phyloP scores from a whole-genome alignment of 2,797 vertebrate species.

The Acanthurus lineatus region DNA sequence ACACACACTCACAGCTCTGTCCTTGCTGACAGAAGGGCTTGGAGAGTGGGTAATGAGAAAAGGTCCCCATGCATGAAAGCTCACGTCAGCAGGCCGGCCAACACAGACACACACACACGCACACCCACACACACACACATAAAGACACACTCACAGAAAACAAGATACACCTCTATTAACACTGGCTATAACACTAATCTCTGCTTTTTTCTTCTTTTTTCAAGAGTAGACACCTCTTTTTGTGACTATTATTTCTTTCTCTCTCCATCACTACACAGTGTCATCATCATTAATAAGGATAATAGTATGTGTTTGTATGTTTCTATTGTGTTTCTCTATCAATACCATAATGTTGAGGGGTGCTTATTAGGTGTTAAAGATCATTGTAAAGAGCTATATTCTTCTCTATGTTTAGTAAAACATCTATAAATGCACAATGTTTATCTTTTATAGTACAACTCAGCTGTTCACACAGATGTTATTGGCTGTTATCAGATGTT shows the following conservation, averaged over 20 bases:
- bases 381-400: neutral
- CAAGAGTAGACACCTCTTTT: neutral
- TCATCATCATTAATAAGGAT: neutral
- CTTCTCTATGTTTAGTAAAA: neutral
- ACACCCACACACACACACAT: slow-evolving; percentile 9
- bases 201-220: neutral
- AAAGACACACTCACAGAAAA: no score
- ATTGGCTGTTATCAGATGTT: no score
- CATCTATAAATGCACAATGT: neutral
- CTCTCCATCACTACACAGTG: neutral
- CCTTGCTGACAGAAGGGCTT: slow-evolving; percentile 77
- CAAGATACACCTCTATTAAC: slow-evolving; percentile 10
- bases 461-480: no score
- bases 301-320: no score
- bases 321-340: neutral
- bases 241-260: neutral
- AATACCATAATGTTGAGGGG: neutral
- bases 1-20: slow-evolving; percentile 40
- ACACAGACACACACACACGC: slow-evolving; percentile 8
- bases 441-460: neutral
- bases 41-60: slow-evolving; percentile 79
- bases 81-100: slow-evolving; percentile 64
- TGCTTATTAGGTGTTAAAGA: neutral
- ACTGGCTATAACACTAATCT: slow-evolving; percentile 13
- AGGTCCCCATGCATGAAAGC: slow-evolving; percentile 79